Evolutionary conservation across 1,140 invertebrate genomes (phyloP).

Genomic region (Drosophila saltans): DNA sequence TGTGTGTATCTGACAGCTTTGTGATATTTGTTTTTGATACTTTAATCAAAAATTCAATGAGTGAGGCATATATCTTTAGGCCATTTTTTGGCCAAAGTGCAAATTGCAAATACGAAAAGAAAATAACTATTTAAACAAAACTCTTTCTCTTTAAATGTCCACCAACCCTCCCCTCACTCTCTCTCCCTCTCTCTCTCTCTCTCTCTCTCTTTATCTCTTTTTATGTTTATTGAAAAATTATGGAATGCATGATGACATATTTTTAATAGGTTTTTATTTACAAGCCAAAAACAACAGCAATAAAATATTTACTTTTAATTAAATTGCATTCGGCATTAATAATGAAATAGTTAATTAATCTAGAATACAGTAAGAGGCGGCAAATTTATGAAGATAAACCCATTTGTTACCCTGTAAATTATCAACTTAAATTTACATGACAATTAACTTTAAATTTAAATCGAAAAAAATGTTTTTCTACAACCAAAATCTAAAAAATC

Average conservation of each 20-base stretch:
- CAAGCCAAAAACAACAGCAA: slow-evolving; percentile 18
- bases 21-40: slow-evolving; percentile 55
- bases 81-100: slow-evolving; percentile 36
- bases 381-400: not conserved
- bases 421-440: too few relatives aligned
- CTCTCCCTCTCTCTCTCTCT: slow-evolving; percentile 4
- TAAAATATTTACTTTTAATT: slow-evolving; percentile 60
- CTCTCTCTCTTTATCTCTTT: slow-evolving; percentile 12
- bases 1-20: slow-evolving; percentile 35
- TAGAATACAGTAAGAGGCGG: slow-evolving; percentile 1
- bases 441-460: too few relatives aligned
- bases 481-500: too few relatives aligned
- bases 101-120: slow-evolving; percentile 48
- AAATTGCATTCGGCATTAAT: slow-evolving; percentile 62
- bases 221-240: slow-evolving; percentile 54
- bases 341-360: slow-evolving; percentile 57
- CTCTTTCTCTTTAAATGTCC: slow-evolving; percentile 3
- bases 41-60: slow-evolving; percentile 59
- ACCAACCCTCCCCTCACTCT: slow-evolving; percentile 10
- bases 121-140: not conserved
- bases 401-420: not conserved
- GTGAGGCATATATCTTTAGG: slow-evolving; percentile 36
- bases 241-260: slow-evolving; percentile 56
- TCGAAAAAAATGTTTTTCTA: too few relatives aligned
- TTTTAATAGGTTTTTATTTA: slow-evolving; percentile 58